phyloP scores from a whole-genome alignment of 2,113 vertebrate genomes.

The Epinephelus fuscoguttatus region DNA sequence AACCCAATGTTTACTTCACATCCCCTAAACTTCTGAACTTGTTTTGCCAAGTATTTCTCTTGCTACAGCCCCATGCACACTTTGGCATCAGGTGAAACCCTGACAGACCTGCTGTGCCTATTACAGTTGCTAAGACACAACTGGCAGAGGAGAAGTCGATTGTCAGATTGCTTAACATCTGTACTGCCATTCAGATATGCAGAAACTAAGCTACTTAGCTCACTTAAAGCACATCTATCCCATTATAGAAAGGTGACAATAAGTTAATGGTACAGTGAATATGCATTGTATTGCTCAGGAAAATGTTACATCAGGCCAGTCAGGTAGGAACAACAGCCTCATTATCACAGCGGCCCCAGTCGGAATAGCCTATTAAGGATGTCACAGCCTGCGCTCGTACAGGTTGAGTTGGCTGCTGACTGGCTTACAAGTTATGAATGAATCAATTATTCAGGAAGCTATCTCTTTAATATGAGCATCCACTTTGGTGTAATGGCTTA shows the following conservation, averaged over 20 bases:
- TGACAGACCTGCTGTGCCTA: not conserved
- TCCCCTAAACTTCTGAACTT: too few species aligned
- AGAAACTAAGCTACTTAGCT: constrained; percentile 1
- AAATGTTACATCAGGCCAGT: constrained; percentile 18
- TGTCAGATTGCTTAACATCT: not conserved
- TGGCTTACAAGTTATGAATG: constrained; percentile 53
- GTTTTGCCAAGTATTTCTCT: too few species aligned
- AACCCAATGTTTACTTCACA: too few species aligned
- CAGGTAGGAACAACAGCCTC: constrained; percentile 32
- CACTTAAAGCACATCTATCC: not conserved
- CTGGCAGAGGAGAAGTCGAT: not conserved
- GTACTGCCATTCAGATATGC: not conserved
- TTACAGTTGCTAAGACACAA: not conserved
- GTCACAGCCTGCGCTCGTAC: constrained; percentile 32
- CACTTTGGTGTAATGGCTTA: constrained; percentile 44
- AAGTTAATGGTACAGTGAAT: constrained; percentile 4
- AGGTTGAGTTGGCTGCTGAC: constrained; percentile 54
- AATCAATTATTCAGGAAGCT: constrained; percentile 67
- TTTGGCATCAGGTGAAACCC: not conserved
- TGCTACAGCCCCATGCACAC: not conserved
- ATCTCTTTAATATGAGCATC: constrained; percentile 55
- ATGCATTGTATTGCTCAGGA: not conserved
- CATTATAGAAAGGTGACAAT: not conserved
- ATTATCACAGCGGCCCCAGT: constrained; percentile 34
- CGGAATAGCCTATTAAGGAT: constrained; percentile 42